phyloP scores from a whole-genome alignment of 2,888 invertebrate genomes.

The Dermolepida albohirtum region DNA sequence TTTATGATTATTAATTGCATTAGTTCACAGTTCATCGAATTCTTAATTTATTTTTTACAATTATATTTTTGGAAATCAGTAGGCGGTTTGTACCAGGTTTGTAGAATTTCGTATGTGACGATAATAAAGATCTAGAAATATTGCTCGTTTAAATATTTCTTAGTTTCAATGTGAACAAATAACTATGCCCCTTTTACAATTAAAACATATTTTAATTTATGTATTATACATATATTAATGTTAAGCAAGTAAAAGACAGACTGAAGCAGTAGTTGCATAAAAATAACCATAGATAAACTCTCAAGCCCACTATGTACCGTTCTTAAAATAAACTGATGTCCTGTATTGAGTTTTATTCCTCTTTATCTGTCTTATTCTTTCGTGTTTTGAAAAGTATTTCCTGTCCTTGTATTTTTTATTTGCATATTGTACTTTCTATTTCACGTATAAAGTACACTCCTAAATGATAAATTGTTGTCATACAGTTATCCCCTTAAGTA shows the following conservation, averaged over 20 bases:
- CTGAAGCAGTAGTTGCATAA: slow-evolving; percentile 53
- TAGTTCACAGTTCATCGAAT: slow-evolving; percentile 28
- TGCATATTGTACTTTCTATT: slow-evolving; percentile 23
- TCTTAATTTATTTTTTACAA: slow-evolving; percentile 21
- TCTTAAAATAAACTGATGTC: slow-evolving; percentile 55
- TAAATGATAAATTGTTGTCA: slow-evolving; percentile 1
- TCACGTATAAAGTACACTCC: slow-evolving; percentile 4
- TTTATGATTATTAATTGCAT: neutral
- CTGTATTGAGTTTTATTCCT: slow-evolving; percentile 52
- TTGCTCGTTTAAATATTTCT: slow-evolving; percentile 18
- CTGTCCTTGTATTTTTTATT: slow-evolving; percentile 11
- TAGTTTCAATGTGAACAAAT: neutral
- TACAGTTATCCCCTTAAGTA: neutral
- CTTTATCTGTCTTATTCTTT: slow-evolving; percentile 50
- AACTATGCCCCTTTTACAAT: neutral
- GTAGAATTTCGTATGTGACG: slow-evolving; percentile 25
- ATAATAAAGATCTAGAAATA: slow-evolving; percentile 21
- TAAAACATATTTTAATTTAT: slow-evolving; percentile 11
- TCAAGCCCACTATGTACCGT: slow-evolving; percentile 52
- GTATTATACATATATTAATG: slow-evolving; percentile 23
- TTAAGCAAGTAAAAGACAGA: slow-evolving; percentile 45
- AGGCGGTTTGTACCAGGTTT: slow-evolving; percentile 34
- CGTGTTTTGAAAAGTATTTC: slow-evolving; percentile 37
- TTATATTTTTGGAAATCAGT: slow-evolving; percentile 33
- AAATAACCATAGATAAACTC: slow-evolving; percentile 55